Evolutionary conservation across 2,888 invertebrate species (phyloP), one percentile per base, ranked within the genome.

Genomic region (Chelonus formosanus): DNA sequence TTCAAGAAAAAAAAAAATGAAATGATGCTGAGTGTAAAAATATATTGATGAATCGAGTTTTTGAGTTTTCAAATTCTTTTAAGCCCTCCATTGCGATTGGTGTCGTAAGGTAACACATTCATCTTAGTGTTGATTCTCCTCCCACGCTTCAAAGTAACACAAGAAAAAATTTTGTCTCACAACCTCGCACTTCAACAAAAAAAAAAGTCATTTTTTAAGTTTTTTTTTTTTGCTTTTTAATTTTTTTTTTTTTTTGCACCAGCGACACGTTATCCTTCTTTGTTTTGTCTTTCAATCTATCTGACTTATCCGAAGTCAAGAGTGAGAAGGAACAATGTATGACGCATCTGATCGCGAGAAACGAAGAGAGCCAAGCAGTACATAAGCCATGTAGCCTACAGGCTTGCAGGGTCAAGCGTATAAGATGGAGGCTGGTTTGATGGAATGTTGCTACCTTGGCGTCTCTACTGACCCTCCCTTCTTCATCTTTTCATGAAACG

Each of bases 381-480:
- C 32, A 32, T 40, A 8, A 34, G 45, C 10, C 50, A 35, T 40
- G 60, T 53, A 43, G 52, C 40, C 76, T 74, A 71, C 72, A 74
- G 72, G 78, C 78, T 75, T 68, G 76, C 71, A 78, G 79, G 77
- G 75, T 77, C 76, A 66, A 65, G 74, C 75, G 75, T 73, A 75
- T 78, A 78, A 83, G 82, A 82, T 83, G 83, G 80, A 81, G 81
- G 81, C 82, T 82, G 81, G 78, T 81, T 83, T 83, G 83, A 83
- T 83, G 82, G 83, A 83, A 83, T 83, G 83, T 77, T 79, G 82
- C 80, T 79, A 80, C 80, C 79, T 77, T 76, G 20, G 20, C 75
- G 75, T 76, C 75, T 73, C 72, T 68, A 71, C 70, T 74, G 69
- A 71, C 71, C 73, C 73, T 73, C 75, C 54, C 47, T 60, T 56